These are phyloP conservation scores for Corvus moneduloides DNA, from an alignment of 2,113 vertebrate genomes.

Conservation along the genomic window DNA sequence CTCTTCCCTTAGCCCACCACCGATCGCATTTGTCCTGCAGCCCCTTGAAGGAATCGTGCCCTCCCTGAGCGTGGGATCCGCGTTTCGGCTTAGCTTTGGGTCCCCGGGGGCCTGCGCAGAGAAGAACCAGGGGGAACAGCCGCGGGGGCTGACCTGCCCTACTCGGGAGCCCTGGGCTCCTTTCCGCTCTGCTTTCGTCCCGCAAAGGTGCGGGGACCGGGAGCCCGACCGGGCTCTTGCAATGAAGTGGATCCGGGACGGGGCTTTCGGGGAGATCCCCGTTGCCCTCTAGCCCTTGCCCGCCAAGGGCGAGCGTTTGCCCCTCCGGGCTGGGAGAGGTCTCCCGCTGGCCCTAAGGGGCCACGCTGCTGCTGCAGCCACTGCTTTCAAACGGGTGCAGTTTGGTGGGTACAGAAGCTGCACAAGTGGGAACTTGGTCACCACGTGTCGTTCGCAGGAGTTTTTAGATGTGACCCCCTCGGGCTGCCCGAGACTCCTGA, in stretches of 20 bases:
- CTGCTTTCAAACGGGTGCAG: neutral
- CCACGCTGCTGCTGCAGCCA: neutral
- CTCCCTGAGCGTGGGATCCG: neutral
- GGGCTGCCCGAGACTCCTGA: neutral
- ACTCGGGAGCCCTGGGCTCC: neutral
- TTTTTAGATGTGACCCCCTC: neutral
- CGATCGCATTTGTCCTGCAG: neutral
- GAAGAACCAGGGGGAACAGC: neutral
- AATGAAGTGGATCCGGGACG: neutral
- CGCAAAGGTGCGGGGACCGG: accelerated
- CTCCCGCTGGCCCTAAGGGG: neutral
- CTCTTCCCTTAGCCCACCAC: neutral
- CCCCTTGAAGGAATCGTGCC: neutral
- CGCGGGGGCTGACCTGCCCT: neutral
- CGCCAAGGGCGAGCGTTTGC: neutral
- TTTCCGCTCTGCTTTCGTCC: neutral
- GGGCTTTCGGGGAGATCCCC: neutral
- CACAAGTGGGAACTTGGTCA: neutral
- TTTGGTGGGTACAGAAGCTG: neutral
- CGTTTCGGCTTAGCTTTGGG: neutral
- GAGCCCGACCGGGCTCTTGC: neutral
- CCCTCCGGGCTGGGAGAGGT: neutral
- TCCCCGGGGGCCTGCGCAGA: neutral
- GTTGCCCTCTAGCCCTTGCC: neutral
- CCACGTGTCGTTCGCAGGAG: accelerated